Evolutionary conservation across 92 coral and sea anemone species (phyloP), one percentile per base, ranked within the genome.

Genomic region (Palythoa heliodiscus): DNA sequence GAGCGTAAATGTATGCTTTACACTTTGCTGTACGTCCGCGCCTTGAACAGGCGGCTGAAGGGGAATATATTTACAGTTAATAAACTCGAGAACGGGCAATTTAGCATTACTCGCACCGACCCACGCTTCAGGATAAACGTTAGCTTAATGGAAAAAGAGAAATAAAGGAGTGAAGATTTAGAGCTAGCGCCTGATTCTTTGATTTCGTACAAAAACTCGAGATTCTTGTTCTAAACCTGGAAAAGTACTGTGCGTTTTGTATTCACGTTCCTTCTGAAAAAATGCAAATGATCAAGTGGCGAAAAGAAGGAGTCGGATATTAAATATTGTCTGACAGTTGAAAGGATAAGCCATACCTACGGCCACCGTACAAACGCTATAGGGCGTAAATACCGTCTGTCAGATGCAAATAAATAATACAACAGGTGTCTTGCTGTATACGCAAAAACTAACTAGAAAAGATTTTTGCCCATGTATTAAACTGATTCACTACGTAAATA

Each of bases 1-100:
- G 83, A 78, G 4, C 83, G 83, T n/a, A 78, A 78, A n/a, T 78
- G 83, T 8, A 78, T 78, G 83, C 50, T 78, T 7, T 78, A 78
- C 15, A 78, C 83, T 11, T 47, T 78, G 11, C 8, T 78, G 35
- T 78, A 78, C 17, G 83, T 78, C 1, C 71, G 83, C 52, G 83
- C 83, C 52, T 78, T 78, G 37, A 78, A 78, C 35, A 40, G 83
- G 37, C 83, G 83, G 19, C 38, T 78, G 3, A 58, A 66, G 11
- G 83, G 83, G 17, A 48, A 78, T n/a, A 58, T 78, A 7, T 78
- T 78, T n/a, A 78, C 52, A 24, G 55, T 78, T 39, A 61, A 60
- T 35, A 78, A 78, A 78, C 71, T 38, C 13, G 35, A 64, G 38
- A 64, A 78, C 53, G 83, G 83, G 55, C 83, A 78, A 13, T 60